These are phyloP conservation scores for Drosophila baimaii DNA, from an alignment of 1,140 invertebrate genomes.

Conservation along the genomic window DNA sequence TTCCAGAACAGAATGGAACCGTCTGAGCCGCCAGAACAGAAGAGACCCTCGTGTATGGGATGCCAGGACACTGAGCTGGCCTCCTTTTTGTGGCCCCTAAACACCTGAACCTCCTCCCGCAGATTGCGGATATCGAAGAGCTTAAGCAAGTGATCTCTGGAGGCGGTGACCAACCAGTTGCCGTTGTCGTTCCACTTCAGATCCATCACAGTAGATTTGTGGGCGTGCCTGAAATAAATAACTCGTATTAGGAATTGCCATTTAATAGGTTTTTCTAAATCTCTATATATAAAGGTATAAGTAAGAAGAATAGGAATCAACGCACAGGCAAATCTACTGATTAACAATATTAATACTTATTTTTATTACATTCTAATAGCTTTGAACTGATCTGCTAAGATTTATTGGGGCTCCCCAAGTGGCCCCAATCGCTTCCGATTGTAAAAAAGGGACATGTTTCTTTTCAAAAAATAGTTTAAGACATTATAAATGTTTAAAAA, in stretches of 20 bases:
- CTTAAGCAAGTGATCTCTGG: constrained; percentile 98
- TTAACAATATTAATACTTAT: too few species aligned
- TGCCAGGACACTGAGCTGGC: constrained; percentile 99
- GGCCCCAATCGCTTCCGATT: too few species aligned
- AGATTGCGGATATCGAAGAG: constrained; percentile 99
- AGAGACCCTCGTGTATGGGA: constrained; percentile 97
- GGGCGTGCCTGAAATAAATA: constrained; percentile 92
- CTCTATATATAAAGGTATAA: too few species aligned
- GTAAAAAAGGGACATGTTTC: too few species aligned
- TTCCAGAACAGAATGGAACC: constrained; percentile 99
- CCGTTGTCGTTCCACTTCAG: constrained; percentile 99
- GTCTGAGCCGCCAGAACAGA: constrained; percentile 98
- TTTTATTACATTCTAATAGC: too few species aligned
- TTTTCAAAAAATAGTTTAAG: too few species aligned
- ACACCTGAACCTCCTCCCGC: constrained; percentile 96
- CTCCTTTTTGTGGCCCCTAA: constrained; percentile 99
- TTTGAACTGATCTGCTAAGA: too few species aligned
- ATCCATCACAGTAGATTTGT: constrained; percentile 99
- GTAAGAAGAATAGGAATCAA: too few species aligned
- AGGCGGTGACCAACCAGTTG: constrained; percentile 99
- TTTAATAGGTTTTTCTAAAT: too few species aligned
- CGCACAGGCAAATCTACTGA: too few species aligned
- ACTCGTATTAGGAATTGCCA: background rate
- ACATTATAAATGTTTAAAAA: too few species aligned
- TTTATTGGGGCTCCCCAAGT: too few species aligned